A percentile compares a stretch with the other conserved stretches of the same genome.
Evolutionary conservation across 2,797 vertebrate genomes (phyloP).

Genomic region (Neosilurus hyrtlii): DNA sequence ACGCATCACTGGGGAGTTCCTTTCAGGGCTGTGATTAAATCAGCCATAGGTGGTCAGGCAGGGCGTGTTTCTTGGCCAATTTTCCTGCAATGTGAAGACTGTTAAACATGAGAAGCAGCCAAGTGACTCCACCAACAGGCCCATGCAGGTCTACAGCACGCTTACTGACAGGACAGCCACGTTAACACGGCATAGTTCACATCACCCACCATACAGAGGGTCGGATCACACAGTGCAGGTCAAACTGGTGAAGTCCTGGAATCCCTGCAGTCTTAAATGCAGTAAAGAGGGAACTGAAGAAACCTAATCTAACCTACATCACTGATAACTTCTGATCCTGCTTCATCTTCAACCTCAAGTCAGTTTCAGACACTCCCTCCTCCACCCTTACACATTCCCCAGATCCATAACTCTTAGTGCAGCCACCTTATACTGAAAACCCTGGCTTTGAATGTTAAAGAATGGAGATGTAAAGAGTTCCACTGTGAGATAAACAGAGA

Average conservation of each 20-base stretch:
- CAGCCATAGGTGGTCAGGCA: constrained; percentile 57
- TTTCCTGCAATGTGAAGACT: constrained; percentile 54
- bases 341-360: neutral
- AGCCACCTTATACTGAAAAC: neutral
- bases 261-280: neutral
- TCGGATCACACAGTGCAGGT: neutral
- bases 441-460: neutral
- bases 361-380: neutral
- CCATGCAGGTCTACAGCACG: constrained; percentile 36
- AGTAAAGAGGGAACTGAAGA: neutral
- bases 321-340: neutral
- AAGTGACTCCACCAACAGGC: constrained; percentile 50
- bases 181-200: neutral
- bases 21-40: constrained; percentile 65
- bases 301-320: neutral
- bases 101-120: constrained; percentile 49
- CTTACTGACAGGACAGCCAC: neutral
- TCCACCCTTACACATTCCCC: neutral
- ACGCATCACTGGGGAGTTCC: constrained; percentile 61
- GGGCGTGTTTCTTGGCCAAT: constrained; percentile 51
- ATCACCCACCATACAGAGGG: neutral
- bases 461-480: neutral
- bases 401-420: neutral
- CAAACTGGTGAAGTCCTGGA: neutral
- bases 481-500: neutral